Evolutionary conservation across 2,888 invertebrate species (phyloP), one percentile per base, ranked within the genome.

Genomic region (Lycaena phlaeas): DNA sequence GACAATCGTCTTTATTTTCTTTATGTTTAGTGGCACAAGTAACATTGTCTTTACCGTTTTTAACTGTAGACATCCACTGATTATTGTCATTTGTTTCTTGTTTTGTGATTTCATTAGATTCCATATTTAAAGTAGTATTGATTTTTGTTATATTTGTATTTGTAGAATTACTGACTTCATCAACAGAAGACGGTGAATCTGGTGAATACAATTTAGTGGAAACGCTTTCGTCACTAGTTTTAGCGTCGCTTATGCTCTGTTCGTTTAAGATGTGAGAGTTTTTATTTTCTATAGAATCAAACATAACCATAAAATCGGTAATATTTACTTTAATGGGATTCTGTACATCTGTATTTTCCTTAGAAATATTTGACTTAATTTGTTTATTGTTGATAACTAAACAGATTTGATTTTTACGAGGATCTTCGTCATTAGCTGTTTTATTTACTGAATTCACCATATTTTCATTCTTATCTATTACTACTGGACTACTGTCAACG

Each of bases 401-500:
- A 49, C 70, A 68, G 43, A 76, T 73, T 59, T 77, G 68, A 49
- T 74, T 73, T 64, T 77, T 76, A 27, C 69, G 61, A 2, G 61
- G 53, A 41, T 55, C 57, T 37, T 62, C 57, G 44, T 57, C 59
- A n/a, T 62, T 60, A 17, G 49, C 41, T 6, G 46, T 27, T 38
- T 45, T 42, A 48, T 60, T 56, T 12, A 14, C 50, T 7, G 48
- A 40, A 27, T 43, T 52, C 29, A 40, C 22, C 2, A 49, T 43
- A 31, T 27, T 46, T 40, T 62, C 55, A 28, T 61, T 59, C 51
- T 61, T 61, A 42, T 67, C 63, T 31, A 61, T 47, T 12, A 74
- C 55, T 2, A 76, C 63, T 43, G 81, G 56, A 48, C 70, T 79
- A 14, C 78, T 75, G 45, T 81, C 82, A 36, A 84, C 64, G 45